Base-by-base conservation (phyloP, 2,888 invertebrate species). In the Margaritifera margaritifera region DNA sequence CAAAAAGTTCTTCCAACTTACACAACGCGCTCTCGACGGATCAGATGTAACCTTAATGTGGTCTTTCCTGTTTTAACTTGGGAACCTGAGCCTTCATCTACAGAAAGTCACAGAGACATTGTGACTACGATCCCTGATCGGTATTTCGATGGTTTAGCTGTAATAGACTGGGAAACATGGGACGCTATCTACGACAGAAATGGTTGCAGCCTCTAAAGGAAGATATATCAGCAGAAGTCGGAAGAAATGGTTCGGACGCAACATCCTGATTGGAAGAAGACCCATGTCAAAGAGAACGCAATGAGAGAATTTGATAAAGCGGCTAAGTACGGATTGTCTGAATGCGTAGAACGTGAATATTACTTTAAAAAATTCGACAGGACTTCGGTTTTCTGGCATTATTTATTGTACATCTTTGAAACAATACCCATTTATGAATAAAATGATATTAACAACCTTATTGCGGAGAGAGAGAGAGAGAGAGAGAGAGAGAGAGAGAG, bases 121-220 rank as follows among this genome's bases (percentile, higher is more conserved):
- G 90, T 92, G 20, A 25, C 69, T 5, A 50, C 42, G 18, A 80
- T 85, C n/a, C 79, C 78, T 0, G 66, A 79, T 61, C 15, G 53
- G 27, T 71, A 66, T 58, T 85, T 92, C 92, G 52, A 89, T 92
- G 95, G 95, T 11, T 72, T 94, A 0, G 94, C 92, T 0, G 92
- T 95, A 24, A 94, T 96, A 77, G 95, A 95, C 90, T 95, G 95
- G 89, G 96, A 95, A 89, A 93, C 94, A 4, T 96, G 95, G 95
- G 90, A 94, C 62, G 95, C 95, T 6, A 91, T 94, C 8, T 94
- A 93, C 90, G 94, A 93, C 89, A 70, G 82, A 51, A 86, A 87
- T 76, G 76, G 70, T 58, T 94, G 93, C 0, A 85, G 75, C 59
- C 94, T 93, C 0, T 90, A 91, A 0, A 90, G 94, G 27, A 86